These are phyloP conservation scores for Phortica okadai DNA, from an alignment of 2,888 invertebrate genomes.

Conservation along the genomic window DNA sequence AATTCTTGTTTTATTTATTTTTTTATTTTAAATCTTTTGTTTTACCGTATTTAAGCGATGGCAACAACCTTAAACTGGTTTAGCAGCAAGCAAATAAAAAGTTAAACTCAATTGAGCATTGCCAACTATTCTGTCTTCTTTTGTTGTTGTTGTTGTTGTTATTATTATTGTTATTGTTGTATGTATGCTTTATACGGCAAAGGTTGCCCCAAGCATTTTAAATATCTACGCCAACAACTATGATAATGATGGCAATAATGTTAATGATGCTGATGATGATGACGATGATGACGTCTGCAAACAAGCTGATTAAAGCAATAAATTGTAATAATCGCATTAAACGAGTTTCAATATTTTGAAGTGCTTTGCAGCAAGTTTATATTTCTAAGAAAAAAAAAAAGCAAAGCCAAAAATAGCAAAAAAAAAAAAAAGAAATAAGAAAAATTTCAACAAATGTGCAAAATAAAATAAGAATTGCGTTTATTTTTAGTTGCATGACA, in stretches of 20 bases:
- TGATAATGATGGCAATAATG: not conserved
- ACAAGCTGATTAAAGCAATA: constrained; percentile 20
- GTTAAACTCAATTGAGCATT: not conserved
- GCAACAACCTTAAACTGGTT: too few relatives aligned
- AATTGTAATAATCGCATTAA: constrained; percentile 21
- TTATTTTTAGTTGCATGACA: constrained; percentile 31
- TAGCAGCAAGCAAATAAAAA: too few relatives aligned
- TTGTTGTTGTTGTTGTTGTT: not conserved
- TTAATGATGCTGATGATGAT: not conserved
- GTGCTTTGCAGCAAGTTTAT: not conserved
- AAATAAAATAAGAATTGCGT: not conserved
- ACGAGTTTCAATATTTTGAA: constrained; percentile 15
- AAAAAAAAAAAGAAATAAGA: constrained; percentile 2
- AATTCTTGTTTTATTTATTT: too few relatives aligned
- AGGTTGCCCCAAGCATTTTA: not conserved
- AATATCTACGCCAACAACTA: not conserved
- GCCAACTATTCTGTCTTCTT: constrained; percentile 1
- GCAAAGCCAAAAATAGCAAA: constrained; percentile 15
- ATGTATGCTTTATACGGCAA: not conserved
- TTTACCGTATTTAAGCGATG: too few relatives aligned
- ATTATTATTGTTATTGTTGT: not conserved
- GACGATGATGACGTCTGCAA: not conserved
- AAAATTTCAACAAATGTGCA: not conserved
- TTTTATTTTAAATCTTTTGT: too few relatives aligned
- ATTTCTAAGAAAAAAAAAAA: not conserved